phyloP scores from a whole-genome alignment of 2,797 vertebrate species.

The Melanogrammus aeglefinus region DNA sequence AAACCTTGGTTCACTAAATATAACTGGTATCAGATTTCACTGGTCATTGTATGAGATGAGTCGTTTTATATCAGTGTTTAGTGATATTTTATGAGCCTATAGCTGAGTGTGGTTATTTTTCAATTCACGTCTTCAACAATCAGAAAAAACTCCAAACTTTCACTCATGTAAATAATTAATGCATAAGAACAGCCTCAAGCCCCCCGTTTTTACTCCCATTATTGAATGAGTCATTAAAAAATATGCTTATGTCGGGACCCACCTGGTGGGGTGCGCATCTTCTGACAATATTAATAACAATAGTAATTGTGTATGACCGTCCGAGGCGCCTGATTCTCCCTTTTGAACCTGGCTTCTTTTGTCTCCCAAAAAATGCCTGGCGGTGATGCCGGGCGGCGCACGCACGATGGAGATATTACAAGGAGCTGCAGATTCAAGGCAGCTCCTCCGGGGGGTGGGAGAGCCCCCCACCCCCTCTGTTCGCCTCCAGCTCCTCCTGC shows the following conservation, averaged over 20 bases:
- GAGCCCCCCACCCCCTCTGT: constrained; percentile 32
- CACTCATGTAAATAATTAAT: not conserved
- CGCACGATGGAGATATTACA: constrained; percentile 33
- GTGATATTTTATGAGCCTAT: not conserved
- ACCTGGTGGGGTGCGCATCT: not conserved
- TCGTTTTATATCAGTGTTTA: not conserved
- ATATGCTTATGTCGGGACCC: not conserved
- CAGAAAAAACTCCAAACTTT: not conserved
- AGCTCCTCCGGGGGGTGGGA: constrained; percentile 59
- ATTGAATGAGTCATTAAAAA: not conserved
- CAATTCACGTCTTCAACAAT: not conserved
- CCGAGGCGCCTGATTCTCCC: constrained; percentile 9
- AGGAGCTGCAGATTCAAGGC: constrained; percentile 59
- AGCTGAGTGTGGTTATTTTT: not conserved
- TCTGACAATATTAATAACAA: not conserved
- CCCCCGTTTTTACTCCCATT: not conserved
- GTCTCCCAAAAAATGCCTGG: constrained; percentile 44
- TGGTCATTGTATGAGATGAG: not conserved
- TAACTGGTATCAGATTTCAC: not conserved
- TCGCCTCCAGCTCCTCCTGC: constrained; percentile 61
- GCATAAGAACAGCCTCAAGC: not conserved
- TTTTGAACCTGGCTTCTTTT: constrained; percentile 48
- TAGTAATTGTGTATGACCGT: constrained; percentile 4
- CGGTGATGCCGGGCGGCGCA: constrained; percentile 54
- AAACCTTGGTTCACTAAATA: not conserved